Base-by-base conservation (phyloP, 2,888 invertebrate genomes). In the Hedychridium roseum region DNA sequence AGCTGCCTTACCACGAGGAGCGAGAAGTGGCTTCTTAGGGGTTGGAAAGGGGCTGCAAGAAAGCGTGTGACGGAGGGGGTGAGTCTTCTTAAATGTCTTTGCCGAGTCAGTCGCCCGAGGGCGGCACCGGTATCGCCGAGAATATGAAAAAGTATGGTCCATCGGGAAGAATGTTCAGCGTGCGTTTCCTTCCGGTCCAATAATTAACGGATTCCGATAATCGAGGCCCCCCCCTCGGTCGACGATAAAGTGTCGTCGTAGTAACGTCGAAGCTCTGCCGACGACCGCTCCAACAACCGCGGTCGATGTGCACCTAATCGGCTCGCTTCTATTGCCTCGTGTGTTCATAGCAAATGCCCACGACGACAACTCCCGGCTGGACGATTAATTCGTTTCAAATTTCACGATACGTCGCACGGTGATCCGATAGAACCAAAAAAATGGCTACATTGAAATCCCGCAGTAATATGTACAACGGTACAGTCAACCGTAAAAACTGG, bases 41-140 rank as follows among this genome's bases (percentile, higher is more conserved):
- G 15, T 18, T 57, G 55, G 53, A 68, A 71, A 70, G 69, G 67
- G 67, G 64, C 68, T 67, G 69, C 60, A 61, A 67, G 67, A 75
- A 74, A 76, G 57, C 60, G 37, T 42, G n/a, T n/a, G n/a, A 35
- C 45, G 66, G 65, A 55, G 54, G 53, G 64, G 66, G 60, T 62
- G 64, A 50, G 68, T 60, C 70, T 76, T 78, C 78, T 78, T 78
- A 78, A 78, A 77, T 72, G 69, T 73, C 71, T 72, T 73, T 71
- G 43, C 59, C 39, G 48, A 57, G 61, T 72, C 68, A 35, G 51
- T 70, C 77, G 75, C 60, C 64, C 54, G 78, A 78, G 76, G 78
- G 78, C 77, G 72, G 65, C 76, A 78, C 77, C 43, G 40, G 75
- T 73, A 58, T 50, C 44, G 21, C 30, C 27, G 43, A 42, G 32